Evolutionary conservation across 2,113 vertebrate genomes (phyloP).

Genomic region (Coregonus clupeaformis): DNA sequence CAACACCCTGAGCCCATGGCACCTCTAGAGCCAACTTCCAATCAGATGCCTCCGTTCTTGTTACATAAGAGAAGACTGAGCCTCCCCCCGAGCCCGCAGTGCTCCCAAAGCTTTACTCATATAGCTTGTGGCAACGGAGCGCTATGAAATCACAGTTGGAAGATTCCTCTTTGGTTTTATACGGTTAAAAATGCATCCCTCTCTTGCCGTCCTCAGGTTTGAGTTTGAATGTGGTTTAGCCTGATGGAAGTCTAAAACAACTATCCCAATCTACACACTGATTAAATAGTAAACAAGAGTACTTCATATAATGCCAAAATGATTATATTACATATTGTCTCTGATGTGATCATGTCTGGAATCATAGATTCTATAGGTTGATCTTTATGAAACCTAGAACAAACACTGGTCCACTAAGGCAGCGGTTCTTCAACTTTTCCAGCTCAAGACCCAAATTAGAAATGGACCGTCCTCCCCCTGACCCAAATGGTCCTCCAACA

Average conservation of each 20-base stretch:
- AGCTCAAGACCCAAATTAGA: too few relatives aligned
- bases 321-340: too few relatives aligned
- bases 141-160: background rate
- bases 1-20: background rate
- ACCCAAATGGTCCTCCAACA: too few relatives aligned
- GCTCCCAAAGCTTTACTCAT: background rate
- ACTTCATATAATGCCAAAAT: too few relatives aligned
- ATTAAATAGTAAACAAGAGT: too few relatives aligned
- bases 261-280: too few relatives aligned
- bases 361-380: background rate
- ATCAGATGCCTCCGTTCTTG: background rate
- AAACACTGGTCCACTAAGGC: constrained; percentile 1
- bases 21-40: background rate
- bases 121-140: background rate
- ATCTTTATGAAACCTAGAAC: constrained; percentile 4
- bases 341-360: background rate
- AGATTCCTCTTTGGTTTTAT: background rate
- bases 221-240: background rate
- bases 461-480: too few relatives aligned
- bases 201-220: background rate
- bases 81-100: background rate
- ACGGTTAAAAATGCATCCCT: background rate
- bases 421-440: too few relatives aligned
- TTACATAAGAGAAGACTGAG: background rate
- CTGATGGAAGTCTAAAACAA: background rate